Base-by-base conservation (phyloP, 2,888 invertebrate species). In the Cremastinae sp. region DNA sequence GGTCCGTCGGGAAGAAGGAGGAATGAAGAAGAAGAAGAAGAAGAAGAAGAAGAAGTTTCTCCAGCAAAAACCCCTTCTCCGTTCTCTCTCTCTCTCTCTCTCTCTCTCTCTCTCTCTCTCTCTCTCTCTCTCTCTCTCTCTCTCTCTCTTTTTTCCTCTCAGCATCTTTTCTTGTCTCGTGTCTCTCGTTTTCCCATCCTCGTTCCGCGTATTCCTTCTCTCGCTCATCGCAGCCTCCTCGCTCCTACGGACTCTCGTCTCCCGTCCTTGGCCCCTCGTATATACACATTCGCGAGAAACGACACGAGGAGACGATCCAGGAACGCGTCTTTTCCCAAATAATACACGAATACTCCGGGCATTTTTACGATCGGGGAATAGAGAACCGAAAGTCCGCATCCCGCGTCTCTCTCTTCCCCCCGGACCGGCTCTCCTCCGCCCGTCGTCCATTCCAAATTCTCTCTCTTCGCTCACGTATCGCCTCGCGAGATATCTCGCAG, bases 101-200 rank as follows among this genome's bases (percentile, higher is more conserved):
- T 49, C 49, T 38, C 16, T 12, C 58, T 65, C 64, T 38, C 51
- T 36, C 38, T 64, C 64, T 16, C n/a, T 16, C 43, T 28, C 49
- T 41, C 49, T 34, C 45, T 36, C 49, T 18, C 20, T 56, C 16
- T 47, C 41, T 54, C 49, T 45, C 59, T 62, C 56, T 54, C 54
- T 64, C 71, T 77, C 53, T 75, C 78, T n/a, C n/a, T 81, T 79
- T 79, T 78, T 78, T 83, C 79, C 80, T 58, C 47, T 14, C 8
- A 47, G 20, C 43, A 53, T 14, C 58, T 51, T 10, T 41, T 56
- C 73, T 56, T 56, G 41, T 70, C 53, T 18, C 45, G 28, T n/a
- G n/a, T 10, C 59, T 51, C 45, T 51, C 64, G 43, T 69, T 72
- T 61, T 38, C 64, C 51, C 65, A 51, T 65, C 34, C 49, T 51